Conservation (phyloP, 2,113 vertebrate species). For the Epinephelus moara region DNA sequence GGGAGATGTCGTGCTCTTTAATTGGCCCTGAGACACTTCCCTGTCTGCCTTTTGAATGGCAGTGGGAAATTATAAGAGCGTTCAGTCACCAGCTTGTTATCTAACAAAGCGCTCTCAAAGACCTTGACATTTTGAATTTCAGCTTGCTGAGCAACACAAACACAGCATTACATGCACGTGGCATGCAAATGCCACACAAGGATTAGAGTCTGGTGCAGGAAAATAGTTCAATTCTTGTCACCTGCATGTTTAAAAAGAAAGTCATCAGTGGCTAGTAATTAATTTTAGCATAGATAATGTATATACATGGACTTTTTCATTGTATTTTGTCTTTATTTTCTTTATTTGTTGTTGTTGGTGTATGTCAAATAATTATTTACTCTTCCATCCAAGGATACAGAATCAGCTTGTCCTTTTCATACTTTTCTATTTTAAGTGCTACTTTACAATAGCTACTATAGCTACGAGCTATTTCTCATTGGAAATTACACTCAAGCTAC, state of each 20-base stretch:
- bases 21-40: slow-evolving; percentile 7
- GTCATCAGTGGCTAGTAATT: neutral
- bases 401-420: no score
- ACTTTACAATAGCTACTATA: no score
- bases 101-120: neutral
- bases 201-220: neutral
- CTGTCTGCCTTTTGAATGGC: neutral
- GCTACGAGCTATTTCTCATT: neutral
- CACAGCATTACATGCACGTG: neutral
- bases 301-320: neutral
- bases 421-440: neutral
- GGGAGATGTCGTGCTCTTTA: slow-evolving; percentile 25
- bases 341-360: neutral
- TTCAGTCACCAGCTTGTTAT: slow-evolving; percentile 24
- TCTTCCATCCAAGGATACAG: no score
- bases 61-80: slow-evolving; percentile 2
- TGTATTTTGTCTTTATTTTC: neutral
- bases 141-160: slow-evolving; percentile 4
- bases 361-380: neutral
- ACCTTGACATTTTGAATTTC: slow-evolving; percentile 48
- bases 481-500: neutral
- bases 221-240: neutral
- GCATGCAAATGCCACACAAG: neutral
- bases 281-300: neutral
- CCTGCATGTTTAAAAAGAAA: neutral